Percentiles rank a stretch among this genome's conserved stretches.
These are phyloP conservation scores for Neotoxoptera formosana DNA, from an alignment of 1,140 invertebrate genomes.

Conservation along the genomic window DNA sequence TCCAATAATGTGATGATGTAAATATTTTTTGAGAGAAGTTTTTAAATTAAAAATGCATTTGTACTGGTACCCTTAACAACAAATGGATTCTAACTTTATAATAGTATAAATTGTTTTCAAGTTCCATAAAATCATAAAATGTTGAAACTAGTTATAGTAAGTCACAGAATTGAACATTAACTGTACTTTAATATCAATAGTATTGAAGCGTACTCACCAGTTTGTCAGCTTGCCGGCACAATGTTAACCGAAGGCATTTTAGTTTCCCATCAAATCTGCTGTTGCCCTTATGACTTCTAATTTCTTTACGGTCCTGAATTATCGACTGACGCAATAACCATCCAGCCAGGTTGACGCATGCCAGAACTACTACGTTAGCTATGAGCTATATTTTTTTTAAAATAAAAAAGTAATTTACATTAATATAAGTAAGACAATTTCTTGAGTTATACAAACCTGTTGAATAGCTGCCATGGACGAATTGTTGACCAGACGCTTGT, in stretches of 20 bases:
- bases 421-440: background rate
- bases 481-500: background rate
- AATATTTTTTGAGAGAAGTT: too few relatives aligned
- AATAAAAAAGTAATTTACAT: background rate
- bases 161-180: too few relatives aligned
- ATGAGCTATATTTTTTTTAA: background rate
- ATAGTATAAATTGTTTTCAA: background rate
- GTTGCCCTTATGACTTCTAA: background rate
- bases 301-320: background rate
- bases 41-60: too few relatives aligned
- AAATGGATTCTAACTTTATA: background rate
- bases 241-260: background rate
- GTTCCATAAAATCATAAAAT: background rate
- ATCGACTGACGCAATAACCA: slow-evolving; percentile 17
- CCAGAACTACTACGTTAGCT: background rate
- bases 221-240: background rate
- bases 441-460: background rate
- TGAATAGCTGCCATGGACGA: background rate
- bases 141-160: background rate
- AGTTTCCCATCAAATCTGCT: background rate
- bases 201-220: background rate
- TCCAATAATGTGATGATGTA: too few relatives aligned
- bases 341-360: background rate
- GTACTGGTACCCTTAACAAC: background rate
- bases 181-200: background rate